Percentiles rank a stretch among this genome's conserved stretches.
Conservation (phyloP, 2,113 vertebrate species). For the Oophaga pumilio region DNA sequence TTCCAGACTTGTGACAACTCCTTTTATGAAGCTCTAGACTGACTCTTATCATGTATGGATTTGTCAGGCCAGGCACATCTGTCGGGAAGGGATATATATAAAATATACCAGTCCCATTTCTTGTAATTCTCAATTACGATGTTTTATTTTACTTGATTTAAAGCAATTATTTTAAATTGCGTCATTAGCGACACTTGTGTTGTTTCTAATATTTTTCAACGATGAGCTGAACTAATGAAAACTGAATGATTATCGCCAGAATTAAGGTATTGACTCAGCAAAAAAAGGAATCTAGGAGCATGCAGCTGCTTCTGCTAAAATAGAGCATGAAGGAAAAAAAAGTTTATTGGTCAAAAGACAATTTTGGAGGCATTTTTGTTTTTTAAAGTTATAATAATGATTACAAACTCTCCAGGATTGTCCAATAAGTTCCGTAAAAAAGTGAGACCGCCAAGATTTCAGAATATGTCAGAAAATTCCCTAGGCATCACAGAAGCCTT, state of each 20-base stretch:
- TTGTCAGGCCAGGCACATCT: background rate
- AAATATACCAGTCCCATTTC: background rate
- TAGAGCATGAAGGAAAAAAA: background rate
- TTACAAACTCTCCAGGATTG: background rate
- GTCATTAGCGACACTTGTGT: background rate
- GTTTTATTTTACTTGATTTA: background rate
- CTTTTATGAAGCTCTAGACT: too few species aligned
- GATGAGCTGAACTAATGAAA: slow-evolving; percentile 1
- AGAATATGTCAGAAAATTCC: too few species aligned
- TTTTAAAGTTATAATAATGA: background rate
- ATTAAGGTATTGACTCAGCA: background rate
- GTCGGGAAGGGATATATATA: background rate
- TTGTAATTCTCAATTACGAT: background rate
- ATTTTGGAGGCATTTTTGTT: background rate
- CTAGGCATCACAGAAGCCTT: too few species aligned
- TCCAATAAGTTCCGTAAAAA: too few species aligned
- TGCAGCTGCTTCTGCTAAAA: background rate
- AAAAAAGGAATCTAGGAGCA: background rate
- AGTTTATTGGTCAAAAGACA: background rate
- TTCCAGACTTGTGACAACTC: too few species aligned
- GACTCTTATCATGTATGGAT: background rate
- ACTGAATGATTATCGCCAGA: background rate
- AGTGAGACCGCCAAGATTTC: too few species aligned
- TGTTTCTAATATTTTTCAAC: background rate
- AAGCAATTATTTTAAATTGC: background rate